Evolutionary conservation across 2,797 vertebrate genomes (phyloP).

Genomic region (Nyctibius grandis): DNA sequence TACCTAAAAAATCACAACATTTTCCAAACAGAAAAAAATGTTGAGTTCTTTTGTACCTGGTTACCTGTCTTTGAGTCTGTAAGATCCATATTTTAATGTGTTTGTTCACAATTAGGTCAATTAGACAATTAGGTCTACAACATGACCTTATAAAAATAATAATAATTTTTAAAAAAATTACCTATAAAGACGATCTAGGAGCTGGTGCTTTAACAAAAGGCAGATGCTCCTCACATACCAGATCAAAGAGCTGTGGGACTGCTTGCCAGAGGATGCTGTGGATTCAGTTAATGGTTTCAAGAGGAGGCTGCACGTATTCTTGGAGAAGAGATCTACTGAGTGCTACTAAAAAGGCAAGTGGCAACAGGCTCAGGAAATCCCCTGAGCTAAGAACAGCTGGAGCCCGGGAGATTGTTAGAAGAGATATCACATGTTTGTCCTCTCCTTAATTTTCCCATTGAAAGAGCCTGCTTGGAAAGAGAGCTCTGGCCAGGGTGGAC

Average conservation of each 20-base stretch:
- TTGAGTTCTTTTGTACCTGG: neutral
- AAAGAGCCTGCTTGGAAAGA: neutral
- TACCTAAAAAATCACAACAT: accelerated
- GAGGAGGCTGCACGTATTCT: neutral
- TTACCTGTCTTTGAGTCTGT: neutral
- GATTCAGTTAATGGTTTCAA: neutral
- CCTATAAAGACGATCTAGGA: neutral
- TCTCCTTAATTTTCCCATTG: neutral
- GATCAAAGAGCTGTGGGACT: neutral
- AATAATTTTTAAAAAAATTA: neutral
- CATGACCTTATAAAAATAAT: accelerated
- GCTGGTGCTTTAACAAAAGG: neutral
- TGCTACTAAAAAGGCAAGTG: neutral
- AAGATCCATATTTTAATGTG: accelerated
- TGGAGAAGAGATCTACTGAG: neutral
- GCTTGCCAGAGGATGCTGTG: neutral
- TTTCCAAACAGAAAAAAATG: neutral
- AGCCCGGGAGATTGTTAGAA: neutral
- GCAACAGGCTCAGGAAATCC: neutral
- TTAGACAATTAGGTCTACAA: neutral
- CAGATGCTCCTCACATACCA: neutral
- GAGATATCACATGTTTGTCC: neutral
- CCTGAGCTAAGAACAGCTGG: neutral
- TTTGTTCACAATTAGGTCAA: neutral
- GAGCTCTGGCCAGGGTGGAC: neutral